Base-by-base conservation (phyloP, 1,140 invertebrate genomes). In the Neomicropteryx cornuta region DNA sequence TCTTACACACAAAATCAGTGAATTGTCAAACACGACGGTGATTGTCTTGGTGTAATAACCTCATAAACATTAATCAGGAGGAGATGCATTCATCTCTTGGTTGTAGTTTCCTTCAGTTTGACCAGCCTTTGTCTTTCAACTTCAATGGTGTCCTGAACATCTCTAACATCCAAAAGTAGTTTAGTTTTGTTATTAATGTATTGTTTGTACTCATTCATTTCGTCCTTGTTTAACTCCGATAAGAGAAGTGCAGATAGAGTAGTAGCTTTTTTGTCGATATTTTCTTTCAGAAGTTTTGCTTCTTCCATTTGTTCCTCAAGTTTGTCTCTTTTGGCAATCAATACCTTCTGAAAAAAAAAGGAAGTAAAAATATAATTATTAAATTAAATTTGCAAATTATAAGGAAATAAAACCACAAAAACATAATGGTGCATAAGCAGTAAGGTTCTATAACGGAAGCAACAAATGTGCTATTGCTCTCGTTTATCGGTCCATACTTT, bases 261-360 rank as follows among this genome's bases (percentile, higher is more conserved):
- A 2, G 38, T 11, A 11, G 33, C 24, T 16, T 38, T 32, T 4
- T 29, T 29, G 21, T 46, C 44, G n/a, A 46, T 46, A 22, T 31
- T 40, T 27, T 39, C 41, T 24, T 46, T 46, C 18, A 46, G 18
- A 3, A 27, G 14, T 29, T 42, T 46, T 2, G 44, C 44, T 19
- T 46, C 44, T 17, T 42, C 38, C n/a, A 46, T 16, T 20, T 46
- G 38, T 27, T 46, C 44, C 1, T 29, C 33, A 4, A 46, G 33
- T 33, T 41, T 33, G 6, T 19, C 41, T 34, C 24, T 30, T 24
- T 46, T 41, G 1, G 34, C 11, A 32, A 39, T 36, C 17, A 46
- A 17, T 18, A 28, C 18, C 18, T 23, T 39, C 44, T 45, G 33
- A 2, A 32, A 45, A 20, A 42, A 24, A 30, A 11, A n/a, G n/a